These are phyloP conservation scores for Bubo blakistoni DNA, from an alignment of 2,113 vertebrate species.

Conservation along the genomic window DNA sequence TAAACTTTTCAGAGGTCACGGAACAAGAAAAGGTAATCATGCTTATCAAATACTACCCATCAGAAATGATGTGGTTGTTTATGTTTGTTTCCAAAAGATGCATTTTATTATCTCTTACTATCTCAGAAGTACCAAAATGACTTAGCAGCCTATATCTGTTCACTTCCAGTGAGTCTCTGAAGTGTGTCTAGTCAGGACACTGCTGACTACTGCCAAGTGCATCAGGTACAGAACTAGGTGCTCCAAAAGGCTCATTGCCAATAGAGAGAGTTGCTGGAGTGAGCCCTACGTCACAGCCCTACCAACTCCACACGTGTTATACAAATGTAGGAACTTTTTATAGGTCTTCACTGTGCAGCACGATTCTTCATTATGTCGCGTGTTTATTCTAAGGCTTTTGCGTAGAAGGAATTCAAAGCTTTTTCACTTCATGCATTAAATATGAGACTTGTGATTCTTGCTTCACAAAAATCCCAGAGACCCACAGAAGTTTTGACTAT, in stretches of 20 bases:
- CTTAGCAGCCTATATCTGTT: neutral
- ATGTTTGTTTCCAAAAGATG: neutral
- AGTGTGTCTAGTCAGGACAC: neutral
- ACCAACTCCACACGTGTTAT: accelerated
- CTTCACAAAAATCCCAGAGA: neutral
- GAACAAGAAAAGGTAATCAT: neutral
- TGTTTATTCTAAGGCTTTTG: neutral
- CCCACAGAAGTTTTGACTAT: neutral
- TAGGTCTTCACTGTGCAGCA: neutral
- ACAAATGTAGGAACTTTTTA: neutral
- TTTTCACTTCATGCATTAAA: slow-evolving; percentile 18
- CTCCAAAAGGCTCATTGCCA: neutral
- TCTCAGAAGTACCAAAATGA: neutral
- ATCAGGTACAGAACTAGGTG: neutral
- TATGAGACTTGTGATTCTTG: neutral
- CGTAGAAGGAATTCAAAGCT: neutral
- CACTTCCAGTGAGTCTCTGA: neutral
- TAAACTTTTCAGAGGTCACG: neutral
- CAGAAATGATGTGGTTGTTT: neutral
- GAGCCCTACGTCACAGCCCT: neutral
- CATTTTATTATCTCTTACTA: neutral
- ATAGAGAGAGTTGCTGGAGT: neutral
- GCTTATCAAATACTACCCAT: neutral
- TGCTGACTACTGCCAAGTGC: neutral
- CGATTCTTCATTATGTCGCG: neutral